Evolutionary conservation across 2,113 vertebrate species (phyloP).

Genomic region (Poeciliopsis prolifica): DNA sequence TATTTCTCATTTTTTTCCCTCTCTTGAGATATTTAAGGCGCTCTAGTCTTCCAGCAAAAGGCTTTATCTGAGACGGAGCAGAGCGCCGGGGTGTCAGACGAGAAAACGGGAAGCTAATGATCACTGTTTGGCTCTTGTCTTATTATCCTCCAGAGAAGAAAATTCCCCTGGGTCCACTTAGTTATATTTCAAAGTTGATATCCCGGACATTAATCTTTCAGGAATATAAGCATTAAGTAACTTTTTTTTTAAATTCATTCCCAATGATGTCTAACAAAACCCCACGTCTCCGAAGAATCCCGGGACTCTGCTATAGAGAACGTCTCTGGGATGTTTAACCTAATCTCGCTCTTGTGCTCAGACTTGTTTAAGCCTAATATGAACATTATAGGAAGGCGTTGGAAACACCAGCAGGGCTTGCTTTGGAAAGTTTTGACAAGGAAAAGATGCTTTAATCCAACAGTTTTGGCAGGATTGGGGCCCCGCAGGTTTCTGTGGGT

Average conservation of each 20-base stretch:
- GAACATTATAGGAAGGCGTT: background rate
- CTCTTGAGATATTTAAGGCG: constrained; percentile 10
- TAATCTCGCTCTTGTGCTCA: constrained; percentile 3
- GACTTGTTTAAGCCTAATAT: background rate
- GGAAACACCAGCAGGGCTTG: background rate
- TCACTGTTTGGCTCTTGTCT: constrained; percentile 13
- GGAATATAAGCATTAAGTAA: constrained; percentile 14
- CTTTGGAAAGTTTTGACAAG: background rate
- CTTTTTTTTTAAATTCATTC: constrained; percentile 9
- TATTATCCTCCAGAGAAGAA: constrained; percentile 36
- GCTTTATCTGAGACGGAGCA: constrained; percentile 34
- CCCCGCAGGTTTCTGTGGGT: background rate
- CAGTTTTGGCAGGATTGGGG: background rate
- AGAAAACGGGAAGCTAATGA: constrained; percentile 51
- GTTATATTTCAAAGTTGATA: constrained; percentile 29
- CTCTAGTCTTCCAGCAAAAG: constrained; percentile 8
- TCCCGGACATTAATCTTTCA: constrained; percentile 40
- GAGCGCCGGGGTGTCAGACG: constrained; percentile 29
- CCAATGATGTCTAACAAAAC: constrained; percentile 25
- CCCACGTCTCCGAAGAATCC: constrained; percentile 7
- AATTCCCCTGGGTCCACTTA: constrained; percentile 22
- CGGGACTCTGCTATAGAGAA: background rate
- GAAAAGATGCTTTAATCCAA: background rate
- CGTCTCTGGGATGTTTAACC: constrained; percentile 6
- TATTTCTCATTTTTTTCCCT: background rate